Evolutionary conservation across 2,888 invertebrate species (phyloP), one percentile per base, ranked within the genome.

Genomic region (Timema cristinae): DNA sequence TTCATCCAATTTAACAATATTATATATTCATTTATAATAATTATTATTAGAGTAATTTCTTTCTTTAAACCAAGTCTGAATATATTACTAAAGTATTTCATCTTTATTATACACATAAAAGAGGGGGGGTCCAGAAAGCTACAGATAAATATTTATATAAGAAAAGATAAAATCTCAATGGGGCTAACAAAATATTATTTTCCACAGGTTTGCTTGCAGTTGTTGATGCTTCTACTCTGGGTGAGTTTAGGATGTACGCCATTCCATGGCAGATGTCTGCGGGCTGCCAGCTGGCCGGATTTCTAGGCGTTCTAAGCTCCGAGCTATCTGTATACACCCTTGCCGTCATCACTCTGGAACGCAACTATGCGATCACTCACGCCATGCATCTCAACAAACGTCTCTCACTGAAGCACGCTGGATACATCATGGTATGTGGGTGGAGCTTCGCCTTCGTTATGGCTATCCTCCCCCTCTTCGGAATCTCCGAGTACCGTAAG

Each of bases 251-350:
- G 77, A 94, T 92, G 87, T 95, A 95, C 83, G 98, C 98, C 15
- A 96, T 98, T 76, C 92, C 93, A 0, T 98, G 98, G 98, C 98
- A 98, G 85, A 93, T 94, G 90, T 95, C 95, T 50, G 87, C 90
- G 54, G 94, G 94, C 49, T 98, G 98, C 83, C 93, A 95, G 79
- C 85, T 96, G 67, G 96, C 97, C 1, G 98, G 98, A 50, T 97
- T 98, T 81, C 86, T 98, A 67, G 97, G 96, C 7, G 97, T 97
- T 51, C 86, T 97, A 47, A 95, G 95, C 76, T 94, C 95, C 0
- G 97, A 98, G 83, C 85, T 98, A 73, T 95, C 95, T 54, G 98
- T 98, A 61, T 98, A 92, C 84, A 98, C 98, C 5, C 85, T 98
- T 78, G 95, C 98, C 4, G 95, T 98, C 71, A 98, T 98, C 78